A percentile compares a stretch with the other conserved stretches of the same genome.
phyloP scores from a whole-genome alignment of 1,140 invertebrate species.

The Triops cancriformis region DNA sequence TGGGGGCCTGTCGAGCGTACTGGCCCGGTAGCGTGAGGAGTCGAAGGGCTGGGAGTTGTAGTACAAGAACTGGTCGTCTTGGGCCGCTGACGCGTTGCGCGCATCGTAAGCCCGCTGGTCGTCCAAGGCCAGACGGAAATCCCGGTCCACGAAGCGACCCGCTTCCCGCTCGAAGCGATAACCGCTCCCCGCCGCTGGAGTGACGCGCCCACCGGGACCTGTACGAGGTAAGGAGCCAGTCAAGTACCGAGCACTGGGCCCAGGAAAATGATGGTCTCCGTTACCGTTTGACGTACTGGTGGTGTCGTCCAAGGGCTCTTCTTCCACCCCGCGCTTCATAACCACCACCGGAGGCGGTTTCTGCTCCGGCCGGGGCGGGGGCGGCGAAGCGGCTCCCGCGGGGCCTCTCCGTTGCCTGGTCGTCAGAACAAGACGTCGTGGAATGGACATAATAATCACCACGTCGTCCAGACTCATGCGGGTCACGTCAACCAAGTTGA shows the following conservation, averaged over 20 bases:
- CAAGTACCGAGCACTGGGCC: constrained; percentile 17
- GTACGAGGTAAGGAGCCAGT: constrained; percentile 15
- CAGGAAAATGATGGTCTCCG: constrained; percentile 29
- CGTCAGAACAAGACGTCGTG: constrained; percentile 82
- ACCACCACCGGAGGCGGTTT: constrained; percentile 87
- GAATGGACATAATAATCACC: constrained; percentile 98
- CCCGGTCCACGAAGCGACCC: constrained; percentile 26
- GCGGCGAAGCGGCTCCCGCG: constrained; percentile 29
- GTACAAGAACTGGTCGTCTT: constrained; percentile 61
- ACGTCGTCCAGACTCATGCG: constrained; percentile 97
- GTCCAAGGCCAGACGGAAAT: constrained; percentile 31
- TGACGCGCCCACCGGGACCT: neutral
- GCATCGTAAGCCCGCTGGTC: constrained; percentile 27
- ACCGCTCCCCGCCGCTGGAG: neutral
- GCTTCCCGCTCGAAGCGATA: neutral
- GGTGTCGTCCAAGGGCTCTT: constrained; percentile 46
- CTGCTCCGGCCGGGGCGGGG: constrained; percentile 60
- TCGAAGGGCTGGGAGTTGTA: constrained; percentile 57
- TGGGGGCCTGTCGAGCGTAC: constrained; percentile 21
- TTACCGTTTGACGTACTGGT: constrained; percentile 35
- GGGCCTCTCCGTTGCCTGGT: constrained; percentile 57
- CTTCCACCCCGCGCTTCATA: constrained; percentile 78
- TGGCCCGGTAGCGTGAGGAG: constrained; percentile 19
- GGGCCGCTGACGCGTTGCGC: constrained; percentile 27
- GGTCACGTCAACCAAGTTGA: constrained; percentile 94